These are phyloP conservation scores for Tolypeutes matacus DNA, from an alignment of 2,797 vertebrate species.

Conservation along the genomic window DNA sequence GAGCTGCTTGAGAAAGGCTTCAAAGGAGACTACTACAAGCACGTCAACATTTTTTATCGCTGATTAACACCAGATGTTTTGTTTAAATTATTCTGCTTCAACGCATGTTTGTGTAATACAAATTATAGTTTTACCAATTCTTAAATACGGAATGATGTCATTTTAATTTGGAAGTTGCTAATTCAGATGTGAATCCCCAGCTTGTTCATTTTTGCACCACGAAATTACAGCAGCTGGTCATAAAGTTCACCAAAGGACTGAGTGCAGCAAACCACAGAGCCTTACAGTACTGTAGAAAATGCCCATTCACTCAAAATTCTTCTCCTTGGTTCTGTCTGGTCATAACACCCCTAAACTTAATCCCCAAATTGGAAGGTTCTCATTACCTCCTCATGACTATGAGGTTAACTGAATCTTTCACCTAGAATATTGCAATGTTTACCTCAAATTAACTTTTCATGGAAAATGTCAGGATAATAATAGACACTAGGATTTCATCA, in stretches of 20 bases:
- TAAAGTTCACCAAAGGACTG: neutral
- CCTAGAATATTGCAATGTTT: neutral
- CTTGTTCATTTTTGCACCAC: neutral
- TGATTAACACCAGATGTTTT: slow-evolving; percentile 1
- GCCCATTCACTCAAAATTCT: neutral
- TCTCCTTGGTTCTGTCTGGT: neutral
- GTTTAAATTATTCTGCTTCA: neutral
- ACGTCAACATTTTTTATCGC: neutral
- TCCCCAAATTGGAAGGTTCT: neutral
- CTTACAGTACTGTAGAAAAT: neutral
- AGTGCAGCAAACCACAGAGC: neutral
- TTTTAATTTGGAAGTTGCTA: neutral
- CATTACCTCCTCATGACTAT: neutral
- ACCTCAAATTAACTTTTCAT: neutral
- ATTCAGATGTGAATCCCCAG: neutral
- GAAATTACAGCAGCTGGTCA: neutral
- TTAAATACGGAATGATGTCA: neutral
- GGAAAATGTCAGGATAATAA: neutral
- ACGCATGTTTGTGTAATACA: neutral
- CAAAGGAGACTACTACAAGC: neutral
- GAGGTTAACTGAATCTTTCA: neutral
- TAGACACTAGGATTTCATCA: neutral
- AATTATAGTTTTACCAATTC: neutral
- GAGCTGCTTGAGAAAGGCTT: neutral
- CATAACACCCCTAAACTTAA: neutral